Evolutionary conservation across 2,888 invertebrate species (phyloP).

Genomic region (Digitonthophagus gazella): DNA sequence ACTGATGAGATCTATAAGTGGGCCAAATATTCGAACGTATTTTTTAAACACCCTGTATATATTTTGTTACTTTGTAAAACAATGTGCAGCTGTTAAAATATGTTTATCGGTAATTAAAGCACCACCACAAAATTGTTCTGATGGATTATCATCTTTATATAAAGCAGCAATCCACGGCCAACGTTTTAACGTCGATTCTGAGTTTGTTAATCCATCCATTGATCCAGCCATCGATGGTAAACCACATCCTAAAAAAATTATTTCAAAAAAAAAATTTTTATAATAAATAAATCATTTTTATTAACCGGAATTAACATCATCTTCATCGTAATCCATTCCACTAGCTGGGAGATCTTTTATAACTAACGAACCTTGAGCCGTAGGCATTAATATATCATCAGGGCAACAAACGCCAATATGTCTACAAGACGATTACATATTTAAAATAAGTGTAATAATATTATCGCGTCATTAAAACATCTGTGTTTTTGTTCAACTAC

Average conservation of each 20-base stretch:
- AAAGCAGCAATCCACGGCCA: slow-evolving; percentile 88
- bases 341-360: slow-evolving; percentile 55
- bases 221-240: slow-evolving; percentile 30
- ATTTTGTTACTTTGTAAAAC: slow-evolving; percentile 58
- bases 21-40: too few relatives aligned
- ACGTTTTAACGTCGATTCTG: slow-evolving; percentile 29
- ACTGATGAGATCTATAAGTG: too few relatives aligned
- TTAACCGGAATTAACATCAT: slow-evolving; percentile 47
- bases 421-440: slow-evolving; percentile 37
- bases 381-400: slow-evolving; percentile 51
- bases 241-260: slow-evolving; percentile 42
- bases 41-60: too few relatives aligned
- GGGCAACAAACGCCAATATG: slow-evolving; percentile 77
- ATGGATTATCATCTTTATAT: slow-evolving; percentile 55
- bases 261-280: background rate
- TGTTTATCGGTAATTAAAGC: slow-evolving; percentile 76
- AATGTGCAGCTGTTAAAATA: slow-evolving; percentile 76
- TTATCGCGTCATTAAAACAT: background rate
- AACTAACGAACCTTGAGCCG: slow-evolving; percentile 44
- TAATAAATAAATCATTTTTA: slow-evolving; percentile 13
- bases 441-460: background rate
- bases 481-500: slow-evolving; percentile 1
- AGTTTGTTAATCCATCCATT: slow-evolving; percentile 4
- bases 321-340: slow-evolving; percentile 54
- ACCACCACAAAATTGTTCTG: slow-evolving; percentile 76